Evolutionary conservation across 23 tunicate genomes (phyloP).

Genomic region (Ciona savignyi): DNA sequence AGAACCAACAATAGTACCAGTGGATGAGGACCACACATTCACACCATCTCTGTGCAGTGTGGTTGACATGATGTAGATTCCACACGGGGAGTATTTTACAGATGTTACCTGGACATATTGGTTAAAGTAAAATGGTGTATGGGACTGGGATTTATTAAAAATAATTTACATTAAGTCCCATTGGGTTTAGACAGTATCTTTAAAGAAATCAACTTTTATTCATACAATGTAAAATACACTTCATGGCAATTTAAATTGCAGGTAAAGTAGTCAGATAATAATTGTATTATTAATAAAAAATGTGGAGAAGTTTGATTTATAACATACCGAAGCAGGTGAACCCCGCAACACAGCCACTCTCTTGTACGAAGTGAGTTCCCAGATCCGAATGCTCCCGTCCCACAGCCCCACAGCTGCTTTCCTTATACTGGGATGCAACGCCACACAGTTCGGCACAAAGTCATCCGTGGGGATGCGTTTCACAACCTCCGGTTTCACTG

Average conservation of each 20-base stretch:
- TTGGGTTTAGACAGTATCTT: no score
- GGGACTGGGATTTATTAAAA: no score
- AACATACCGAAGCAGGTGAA: conserved; percentile 9
- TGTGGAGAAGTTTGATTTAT: no score
- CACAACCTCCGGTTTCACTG: background rate
- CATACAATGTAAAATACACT: no score
- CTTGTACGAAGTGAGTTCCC: conserved; percentile 34
- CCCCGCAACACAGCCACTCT: conserved; percentile 38
- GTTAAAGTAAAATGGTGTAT: no score
- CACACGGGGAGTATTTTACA: conserved; percentile 21
- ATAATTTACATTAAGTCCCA: no score
- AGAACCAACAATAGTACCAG: conserved; percentile 18
- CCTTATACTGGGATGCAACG: conserved; percentile 18
- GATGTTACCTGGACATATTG: conserved; percentile 23
- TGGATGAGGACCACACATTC: conserved; percentile 7
- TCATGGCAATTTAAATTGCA: no score
- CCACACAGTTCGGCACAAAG: conserved; percentile 16
- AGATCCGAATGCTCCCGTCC: conserved; percentile 33
- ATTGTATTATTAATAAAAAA: no score
- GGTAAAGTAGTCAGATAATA: no score
- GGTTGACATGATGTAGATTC: conserved; percentile 18
- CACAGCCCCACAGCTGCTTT: conserved; percentile 29
- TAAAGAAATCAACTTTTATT: no score
- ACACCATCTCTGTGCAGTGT: conserved; percentile 9
- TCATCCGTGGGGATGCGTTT: conserved; percentile 7